Conservation (phyloP, 2,113 vertebrate species). For the Dicerorhinus sumatrensis region DNA sequence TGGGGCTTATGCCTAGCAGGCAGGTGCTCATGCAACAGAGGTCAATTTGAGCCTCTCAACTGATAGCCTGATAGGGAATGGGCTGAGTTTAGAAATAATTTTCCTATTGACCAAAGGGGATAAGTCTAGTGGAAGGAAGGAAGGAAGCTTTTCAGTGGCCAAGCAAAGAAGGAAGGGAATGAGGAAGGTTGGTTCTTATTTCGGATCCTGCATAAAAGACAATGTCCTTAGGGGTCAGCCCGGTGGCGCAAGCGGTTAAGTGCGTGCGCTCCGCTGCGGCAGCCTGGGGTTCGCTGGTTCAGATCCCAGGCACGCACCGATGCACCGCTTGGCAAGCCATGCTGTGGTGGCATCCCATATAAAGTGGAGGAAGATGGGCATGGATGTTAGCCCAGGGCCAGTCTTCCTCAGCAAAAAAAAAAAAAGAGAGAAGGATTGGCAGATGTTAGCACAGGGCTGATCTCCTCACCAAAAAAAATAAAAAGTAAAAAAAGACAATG, state of each 20-base stretch:
- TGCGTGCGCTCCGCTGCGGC: too few relatives aligned
- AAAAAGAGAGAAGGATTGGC: too few relatives aligned
- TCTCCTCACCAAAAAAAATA: too few relatives aligned
- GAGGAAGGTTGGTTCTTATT: not conserved
- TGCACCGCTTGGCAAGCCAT: too few relatives aligned
- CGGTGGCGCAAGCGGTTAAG: too few relatives aligned
- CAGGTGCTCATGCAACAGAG: not conserved
- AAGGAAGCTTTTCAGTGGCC: not conserved
- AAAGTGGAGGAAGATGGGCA: too few relatives aligned
- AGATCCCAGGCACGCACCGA: too few relatives aligned
- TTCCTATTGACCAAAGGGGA: not conserved
- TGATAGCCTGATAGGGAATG: not conserved
- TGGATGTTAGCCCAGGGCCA: too few relatives aligned
- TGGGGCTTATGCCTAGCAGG: not conserved
- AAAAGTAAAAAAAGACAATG: not conserved
- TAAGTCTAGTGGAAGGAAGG: not conserved
- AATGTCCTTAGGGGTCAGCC: not conserved
- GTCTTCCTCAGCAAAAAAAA: too few relatives aligned
- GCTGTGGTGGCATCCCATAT: too few relatives aligned
- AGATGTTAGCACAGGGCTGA: too few relatives aligned
- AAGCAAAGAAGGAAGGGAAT: not conserved
- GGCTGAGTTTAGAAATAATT: not conserved
- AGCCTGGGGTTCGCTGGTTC: too few relatives aligned
- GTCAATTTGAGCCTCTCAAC: not conserved
- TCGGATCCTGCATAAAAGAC: constrained; percentile 10